Conservation (phyloP, 2,797 vertebrate genomes). For the Aratinga solstitialis region DNA sequence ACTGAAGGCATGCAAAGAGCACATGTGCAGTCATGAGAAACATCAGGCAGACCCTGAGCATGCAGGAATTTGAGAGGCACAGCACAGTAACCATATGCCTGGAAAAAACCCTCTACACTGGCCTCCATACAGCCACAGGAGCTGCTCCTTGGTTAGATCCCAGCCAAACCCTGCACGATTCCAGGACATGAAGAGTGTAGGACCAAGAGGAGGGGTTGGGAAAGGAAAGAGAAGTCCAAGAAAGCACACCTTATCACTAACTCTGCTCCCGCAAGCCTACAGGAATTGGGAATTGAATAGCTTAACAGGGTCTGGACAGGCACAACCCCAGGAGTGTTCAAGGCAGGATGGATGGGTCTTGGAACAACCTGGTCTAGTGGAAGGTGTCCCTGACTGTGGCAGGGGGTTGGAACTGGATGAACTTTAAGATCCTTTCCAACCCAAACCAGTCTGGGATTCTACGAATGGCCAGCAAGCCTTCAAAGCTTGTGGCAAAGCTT, state of each 20-base stretch:
- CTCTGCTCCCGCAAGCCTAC: not conserved
- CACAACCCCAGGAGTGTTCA: not conserved
- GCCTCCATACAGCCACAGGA: not conserved
- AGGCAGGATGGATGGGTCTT: not conserved
- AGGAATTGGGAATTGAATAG: not conserved
- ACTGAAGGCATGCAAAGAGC: not conserved
- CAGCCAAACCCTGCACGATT: fast-evolving
- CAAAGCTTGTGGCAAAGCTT: not conserved
- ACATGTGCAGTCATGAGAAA: fast-evolving
- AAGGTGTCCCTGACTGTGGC: not conserved
- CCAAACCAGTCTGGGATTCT: not conserved
- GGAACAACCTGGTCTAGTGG: not conserved
- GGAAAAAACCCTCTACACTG: not conserved
- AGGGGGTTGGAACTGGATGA: not conserved
- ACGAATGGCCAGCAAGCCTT: not conserved
- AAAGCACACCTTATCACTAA: not conserved
- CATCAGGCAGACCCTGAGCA: not conserved
- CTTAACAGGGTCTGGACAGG: not conserved
- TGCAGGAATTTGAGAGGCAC: not conserved
- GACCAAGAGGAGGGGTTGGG: not conserved
- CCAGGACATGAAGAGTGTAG: not conserved
- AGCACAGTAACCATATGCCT: not conserved
- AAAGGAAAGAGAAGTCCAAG: not conserved
- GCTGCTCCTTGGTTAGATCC: not conserved
- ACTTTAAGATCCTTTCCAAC: not conserved